Conservation (phyloP, 2,888 invertebrate species). For the Napeogenes sylphis region DNA sequence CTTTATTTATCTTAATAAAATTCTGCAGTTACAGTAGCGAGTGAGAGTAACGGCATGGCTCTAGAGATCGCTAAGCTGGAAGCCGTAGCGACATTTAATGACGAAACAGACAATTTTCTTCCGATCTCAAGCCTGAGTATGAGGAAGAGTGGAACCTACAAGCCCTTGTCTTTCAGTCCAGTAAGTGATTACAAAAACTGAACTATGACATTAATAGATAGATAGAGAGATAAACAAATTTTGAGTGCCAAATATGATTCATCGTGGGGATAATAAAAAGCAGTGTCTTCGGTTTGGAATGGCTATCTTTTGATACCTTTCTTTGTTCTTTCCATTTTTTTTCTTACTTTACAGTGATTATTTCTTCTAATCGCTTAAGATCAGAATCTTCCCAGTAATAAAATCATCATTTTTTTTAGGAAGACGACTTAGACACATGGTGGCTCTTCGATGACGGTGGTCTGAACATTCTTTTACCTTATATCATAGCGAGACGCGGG, state of each 20-base stretch:
- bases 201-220: too few species aligned
- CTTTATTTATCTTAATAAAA: too few species aligned
- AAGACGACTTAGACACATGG: slow-evolving; percentile 90
- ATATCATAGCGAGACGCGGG: slow-evolving; percentile 82
- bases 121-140: slow-evolving; percentile 41
- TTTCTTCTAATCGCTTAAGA: background rate
- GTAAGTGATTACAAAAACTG: slow-evolving; percentile 11
- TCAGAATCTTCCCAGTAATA: background rate
- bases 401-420: slow-evolving; percentile 45
- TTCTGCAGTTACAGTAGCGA: background rate
- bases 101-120: background rate
- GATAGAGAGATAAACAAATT: too few species aligned
- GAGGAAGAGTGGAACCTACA: slow-evolving; percentile 22
- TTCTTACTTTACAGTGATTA: background rate
- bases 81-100: slow-evolving; percentile 4
- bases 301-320: too few species aligned
- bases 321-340: background rate
- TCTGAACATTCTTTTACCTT: slow-evolving; percentile 84
- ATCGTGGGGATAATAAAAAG: too few species aligned
- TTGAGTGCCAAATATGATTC: too few species aligned
- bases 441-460: slow-evolving; percentile 94
- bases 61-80: slow-evolving; percentile 1
- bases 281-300: too few species aligned
- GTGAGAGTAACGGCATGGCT: background rate
- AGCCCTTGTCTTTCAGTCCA: slow-evolving; percentile 23